These are phyloP conservation scores for Eupeodes latifasciatus DNA, from an alignment of 2,888 invertebrate species.

Conservation along the genomic window DNA sequence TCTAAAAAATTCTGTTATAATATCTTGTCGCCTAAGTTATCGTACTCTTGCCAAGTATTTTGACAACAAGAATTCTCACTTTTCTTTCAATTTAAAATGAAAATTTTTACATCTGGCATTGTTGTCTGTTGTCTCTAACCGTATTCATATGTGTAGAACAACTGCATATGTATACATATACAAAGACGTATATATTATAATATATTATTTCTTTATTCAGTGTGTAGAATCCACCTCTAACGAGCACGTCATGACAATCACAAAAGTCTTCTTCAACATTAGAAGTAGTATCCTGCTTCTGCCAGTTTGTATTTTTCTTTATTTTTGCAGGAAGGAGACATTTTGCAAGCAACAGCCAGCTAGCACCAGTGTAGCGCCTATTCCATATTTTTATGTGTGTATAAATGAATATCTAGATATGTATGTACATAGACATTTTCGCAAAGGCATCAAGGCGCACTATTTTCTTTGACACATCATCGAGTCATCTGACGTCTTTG, in stretches of 20 bases:
- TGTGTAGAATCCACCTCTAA: constrained; percentile 70
- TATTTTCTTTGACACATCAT: constrained; percentile 71
- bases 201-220: constrained; percentile 54
- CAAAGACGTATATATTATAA: background rate
- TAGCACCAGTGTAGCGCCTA: constrained; percentile 30
- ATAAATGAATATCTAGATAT: background rate
- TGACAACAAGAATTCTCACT: background rate
- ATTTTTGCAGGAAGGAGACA: constrained; percentile 30
- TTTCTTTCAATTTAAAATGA: background rate
- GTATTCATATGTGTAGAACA: background rate
- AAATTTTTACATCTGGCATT: background rate
- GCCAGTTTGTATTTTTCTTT: constrained; percentile 2
- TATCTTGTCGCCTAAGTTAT: no score
- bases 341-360: constrained; percentile 42
- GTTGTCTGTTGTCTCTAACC: background rate
- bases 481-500: constrained; percentile 72
- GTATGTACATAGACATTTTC: background rate
- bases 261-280: constrained; percentile 60
- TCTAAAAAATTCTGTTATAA: no score
- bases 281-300: constrained; percentile 57
- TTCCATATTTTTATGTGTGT: background rate
- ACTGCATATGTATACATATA: background rate
- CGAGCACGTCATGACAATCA: constrained; percentile 75
- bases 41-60: no score
- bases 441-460: constrained; percentile 40